These are phyloP conservation scores for Pangasius krempfi DNA, from an alignment of 2,797 vertebrate species.

Conservation along the genomic window DNA sequence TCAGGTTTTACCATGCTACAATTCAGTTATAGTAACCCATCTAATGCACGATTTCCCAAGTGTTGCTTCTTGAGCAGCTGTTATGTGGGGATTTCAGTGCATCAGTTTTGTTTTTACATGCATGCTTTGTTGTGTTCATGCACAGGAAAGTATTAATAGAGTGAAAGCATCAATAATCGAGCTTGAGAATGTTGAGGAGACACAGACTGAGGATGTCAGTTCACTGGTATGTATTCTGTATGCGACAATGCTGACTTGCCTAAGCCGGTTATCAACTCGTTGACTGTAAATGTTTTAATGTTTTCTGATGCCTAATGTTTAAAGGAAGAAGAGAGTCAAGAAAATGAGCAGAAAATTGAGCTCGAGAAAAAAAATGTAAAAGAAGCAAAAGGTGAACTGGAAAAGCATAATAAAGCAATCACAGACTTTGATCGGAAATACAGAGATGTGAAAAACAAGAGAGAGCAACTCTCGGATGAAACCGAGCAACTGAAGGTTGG, in stretches of 20 bases:
- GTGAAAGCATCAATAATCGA: constrained; percentile 59
- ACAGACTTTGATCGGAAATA: constrained; percentile 44
- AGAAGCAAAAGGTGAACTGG: constrained; percentile 50
- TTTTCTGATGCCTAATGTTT: neutral
- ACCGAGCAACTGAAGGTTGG: constrained; percentile 55
- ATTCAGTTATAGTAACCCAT: neutral
- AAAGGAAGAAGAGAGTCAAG: constrained; percentile 60
- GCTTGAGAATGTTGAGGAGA: constrained; percentile 60
- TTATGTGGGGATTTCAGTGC: neutral
- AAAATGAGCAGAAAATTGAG: constrained; percentile 61
- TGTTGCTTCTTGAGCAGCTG: neutral
- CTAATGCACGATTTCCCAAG: neutral
- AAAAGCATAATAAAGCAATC: constrained; percentile 39
- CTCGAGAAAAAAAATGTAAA: constrained; percentile 50
- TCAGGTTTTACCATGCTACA: neutral
- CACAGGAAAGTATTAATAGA: constrained; percentile 55
- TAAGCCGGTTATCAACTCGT: neutral
- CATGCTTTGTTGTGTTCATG: constrained; percentile 15
- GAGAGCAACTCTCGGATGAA: constrained; percentile 55
- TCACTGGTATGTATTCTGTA: constrained; percentile 54
- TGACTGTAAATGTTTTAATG: neutral
- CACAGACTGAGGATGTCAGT: constrained; percentile 57
- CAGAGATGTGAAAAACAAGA: constrained; percentile 48
- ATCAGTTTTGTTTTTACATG: neutral
- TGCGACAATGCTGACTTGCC: neutral